Evolutionary conservation across 2,888 invertebrate genomes (phyloP).

Genomic region (Tinea trinotella): DNA sequence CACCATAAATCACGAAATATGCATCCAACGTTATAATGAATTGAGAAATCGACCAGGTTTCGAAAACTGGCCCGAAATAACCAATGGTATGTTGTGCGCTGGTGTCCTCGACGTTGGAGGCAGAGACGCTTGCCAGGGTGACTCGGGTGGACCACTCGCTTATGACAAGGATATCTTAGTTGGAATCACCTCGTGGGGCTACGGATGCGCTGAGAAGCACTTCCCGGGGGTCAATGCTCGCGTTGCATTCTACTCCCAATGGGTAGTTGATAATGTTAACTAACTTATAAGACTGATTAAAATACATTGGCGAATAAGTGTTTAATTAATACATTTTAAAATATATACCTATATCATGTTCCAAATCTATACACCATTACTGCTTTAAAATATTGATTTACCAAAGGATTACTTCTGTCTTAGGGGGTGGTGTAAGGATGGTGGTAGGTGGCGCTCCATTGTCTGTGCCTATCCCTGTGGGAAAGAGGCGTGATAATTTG

Average conservation of each 20-base stretch:
- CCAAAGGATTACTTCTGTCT: no score
- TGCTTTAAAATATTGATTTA: no score
- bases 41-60: conserved; percentile 28
- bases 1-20: conserved; percentile 33
- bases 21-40: conserved; percentile 33
- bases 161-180: conserved; percentile 42
- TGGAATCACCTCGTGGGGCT: conserved; percentile 64
- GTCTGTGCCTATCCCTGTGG: no score
- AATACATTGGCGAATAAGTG: not conserved
- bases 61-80: conserved; percentile 31
- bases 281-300: conserved; percentile 1
- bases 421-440: no score
- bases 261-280: conserved; percentile 35
- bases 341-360: not conserved
- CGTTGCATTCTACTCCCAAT: conserved; percentile 39
- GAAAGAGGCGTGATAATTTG: no score
- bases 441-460: no score
- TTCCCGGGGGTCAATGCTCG: conserved; percentile 67
- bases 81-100: conserved; percentile 39
- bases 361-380: no score
- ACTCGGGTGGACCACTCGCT: conserved; percentile 66
- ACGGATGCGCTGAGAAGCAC: conserved; percentile 47
- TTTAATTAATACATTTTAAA: not conserved
- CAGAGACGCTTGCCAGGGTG: conserved; percentile 57
- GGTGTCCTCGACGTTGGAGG: conserved; percentile 36